Conservation (phyloP, 2,113 vertebrate species). For the Jacana jacana region DNA sequence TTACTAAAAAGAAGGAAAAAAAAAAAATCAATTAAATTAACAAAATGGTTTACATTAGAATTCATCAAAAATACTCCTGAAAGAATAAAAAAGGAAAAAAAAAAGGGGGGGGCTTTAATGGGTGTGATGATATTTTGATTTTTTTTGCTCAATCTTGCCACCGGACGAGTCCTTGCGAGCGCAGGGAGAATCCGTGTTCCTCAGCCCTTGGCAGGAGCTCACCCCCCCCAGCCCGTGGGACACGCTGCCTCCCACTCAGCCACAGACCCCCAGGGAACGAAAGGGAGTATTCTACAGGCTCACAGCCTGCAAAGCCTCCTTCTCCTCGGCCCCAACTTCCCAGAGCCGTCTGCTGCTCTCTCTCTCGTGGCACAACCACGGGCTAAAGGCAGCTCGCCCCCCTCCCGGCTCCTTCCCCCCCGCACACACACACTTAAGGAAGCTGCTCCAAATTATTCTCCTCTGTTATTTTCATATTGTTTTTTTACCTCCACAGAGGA, state of each 20-base stretch:
- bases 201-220: not conserved
- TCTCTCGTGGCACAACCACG: not conserved
- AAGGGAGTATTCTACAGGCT: not conserved
- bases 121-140: not conserved
- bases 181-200: not conserved
- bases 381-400: not conserved
- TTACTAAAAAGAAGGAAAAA: not conserved
- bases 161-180: rapidly evolving
- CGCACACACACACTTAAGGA: not conserved
- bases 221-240: not conserved
- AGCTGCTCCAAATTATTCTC: not conserved
- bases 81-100: not conserved
- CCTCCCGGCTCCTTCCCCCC: not conserved
- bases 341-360: not conserved
- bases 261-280: not conserved
- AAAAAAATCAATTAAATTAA: slow-evolving; percentile 56
- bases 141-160: not conserved
- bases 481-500: not conserved
- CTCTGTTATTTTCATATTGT: rapidly evolving
- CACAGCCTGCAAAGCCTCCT: not conserved
- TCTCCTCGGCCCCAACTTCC: not conserved
- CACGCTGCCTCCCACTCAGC: not conserved
- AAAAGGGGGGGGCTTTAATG: not conserved
- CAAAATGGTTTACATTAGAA: slow-evolving; percentile 44
- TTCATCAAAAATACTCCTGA: slow-evolving; percentile 26